These are phyloP conservation scores for Cynodonichthys magdalenae DNA, from an alignment of 2,797 vertebrate genomes.

Conservation along the genomic window DNA sequence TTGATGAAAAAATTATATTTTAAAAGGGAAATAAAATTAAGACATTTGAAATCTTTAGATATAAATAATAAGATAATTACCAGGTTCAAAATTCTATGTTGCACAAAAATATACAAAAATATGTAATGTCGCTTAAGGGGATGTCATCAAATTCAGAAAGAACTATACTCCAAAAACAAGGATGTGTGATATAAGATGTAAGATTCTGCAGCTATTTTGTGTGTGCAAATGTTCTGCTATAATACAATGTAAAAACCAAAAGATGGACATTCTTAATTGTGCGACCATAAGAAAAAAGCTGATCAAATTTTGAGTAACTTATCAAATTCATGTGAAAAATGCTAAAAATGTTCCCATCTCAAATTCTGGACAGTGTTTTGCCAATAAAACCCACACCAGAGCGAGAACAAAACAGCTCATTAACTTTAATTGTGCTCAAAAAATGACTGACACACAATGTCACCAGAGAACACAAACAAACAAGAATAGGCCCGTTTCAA, in stretches of 20 bases:
- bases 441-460: constrained; percentile 68
- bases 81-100: no score
- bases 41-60: neutral
- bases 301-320: neutral
- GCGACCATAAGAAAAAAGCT: neutral
- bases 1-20: no score
- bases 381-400: constrained; percentile 26
- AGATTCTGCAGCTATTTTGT: neutral
- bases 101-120: no score
- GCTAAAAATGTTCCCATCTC: constrained; percentile 2
- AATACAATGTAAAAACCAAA: neutral
- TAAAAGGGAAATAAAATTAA: neutral
- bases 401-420: constrained; percentile 57
- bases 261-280: neutral
- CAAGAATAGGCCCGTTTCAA: constrained; percentile 45
- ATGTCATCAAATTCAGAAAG: no score
- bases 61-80: no score
- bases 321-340: neutral
- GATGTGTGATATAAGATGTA: no score
- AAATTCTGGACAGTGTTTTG: constrained; percentile 27
- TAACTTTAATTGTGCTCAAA: constrained; percentile 69
- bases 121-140: no score
- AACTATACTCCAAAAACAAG: no score
- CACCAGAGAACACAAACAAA: constrained; percentile 67
- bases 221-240: neutral